phyloP scores from a whole-genome alignment of 2,113 vertebrate genomes.

The Indri indri region DNA sequence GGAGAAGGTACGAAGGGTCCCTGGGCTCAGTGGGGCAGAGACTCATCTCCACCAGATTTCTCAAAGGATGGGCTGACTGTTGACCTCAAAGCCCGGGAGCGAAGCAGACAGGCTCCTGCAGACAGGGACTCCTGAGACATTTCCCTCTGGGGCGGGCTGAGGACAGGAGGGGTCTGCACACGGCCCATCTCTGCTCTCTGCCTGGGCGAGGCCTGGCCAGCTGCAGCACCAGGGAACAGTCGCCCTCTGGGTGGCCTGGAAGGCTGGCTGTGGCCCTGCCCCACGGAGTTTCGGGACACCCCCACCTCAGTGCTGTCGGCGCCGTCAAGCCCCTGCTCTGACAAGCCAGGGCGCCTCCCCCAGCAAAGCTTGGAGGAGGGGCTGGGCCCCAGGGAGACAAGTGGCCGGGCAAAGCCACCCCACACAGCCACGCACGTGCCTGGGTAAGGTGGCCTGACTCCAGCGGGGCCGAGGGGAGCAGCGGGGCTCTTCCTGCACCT shows the following conservation, averaged over 20 bases:
- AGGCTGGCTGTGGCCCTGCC: neutral
- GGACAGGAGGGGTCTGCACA: neutral
- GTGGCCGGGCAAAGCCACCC: too few species aligned
- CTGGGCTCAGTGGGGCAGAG: accelerated
- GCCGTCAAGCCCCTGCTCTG: neutral
- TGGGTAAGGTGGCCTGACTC: neutral
- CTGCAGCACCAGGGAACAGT: neutral
- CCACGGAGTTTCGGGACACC: neutral
- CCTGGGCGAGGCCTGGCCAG: neutral
- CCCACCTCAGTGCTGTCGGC: too few species aligned
- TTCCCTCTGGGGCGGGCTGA: neutral
- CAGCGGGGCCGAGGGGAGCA: neutral
- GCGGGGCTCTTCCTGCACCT: neutral
- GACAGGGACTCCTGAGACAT: neutral
- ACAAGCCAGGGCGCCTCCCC: accelerated
- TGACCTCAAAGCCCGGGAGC: neutral
- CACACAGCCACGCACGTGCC: too few species aligned
- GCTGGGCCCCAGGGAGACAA: neutral
- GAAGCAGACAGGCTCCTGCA: neutral
- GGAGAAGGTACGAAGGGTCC: too few species aligned
- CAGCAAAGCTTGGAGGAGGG: too few species aligned
- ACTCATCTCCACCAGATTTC: neutral
- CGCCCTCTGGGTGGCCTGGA: neutral
- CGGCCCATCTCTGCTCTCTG: neutral
- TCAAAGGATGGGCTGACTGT: accelerated